Percentiles rank a stretch among this genome's conserved stretches.
Evolutionary conservation across 2,797 vertebrate species (phyloP).

Genomic region (Sebastes baramenuke): DNA sequence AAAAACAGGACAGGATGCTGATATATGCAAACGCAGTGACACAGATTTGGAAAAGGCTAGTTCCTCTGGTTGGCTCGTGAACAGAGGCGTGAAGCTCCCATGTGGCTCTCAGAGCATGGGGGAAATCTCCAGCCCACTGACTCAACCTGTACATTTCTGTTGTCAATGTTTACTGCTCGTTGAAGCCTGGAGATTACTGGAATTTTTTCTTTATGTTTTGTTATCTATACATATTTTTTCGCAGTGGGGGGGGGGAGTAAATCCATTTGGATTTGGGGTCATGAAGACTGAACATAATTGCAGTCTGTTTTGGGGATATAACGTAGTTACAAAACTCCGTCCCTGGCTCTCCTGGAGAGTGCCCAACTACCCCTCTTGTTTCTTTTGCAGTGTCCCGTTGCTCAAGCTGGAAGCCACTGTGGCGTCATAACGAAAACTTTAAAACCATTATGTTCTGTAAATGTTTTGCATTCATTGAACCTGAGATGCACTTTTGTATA

Average conservation of each 20-base stretch:
- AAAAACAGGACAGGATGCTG: conserved; percentile 77
- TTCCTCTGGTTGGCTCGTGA: conserved; percentile 86
- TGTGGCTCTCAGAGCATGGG: conserved; percentile 89
- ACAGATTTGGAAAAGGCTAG: conserved; percentile 78
- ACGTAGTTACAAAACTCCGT: conserved; percentile 59
- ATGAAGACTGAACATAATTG: conserved; percentile 75
- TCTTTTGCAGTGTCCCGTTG: conserved; percentile 71
- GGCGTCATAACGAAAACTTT: conserved; percentile 73
- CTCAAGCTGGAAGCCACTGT: conserved; percentile 78
- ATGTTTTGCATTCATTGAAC: conserved; percentile 86
- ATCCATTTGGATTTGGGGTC: conserved; percentile 90
- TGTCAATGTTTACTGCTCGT: conserved; percentile 99
- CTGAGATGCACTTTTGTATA: conserved; percentile 89
- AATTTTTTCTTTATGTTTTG: conserved; percentile 77
- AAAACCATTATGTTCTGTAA: conserved; percentile 80
- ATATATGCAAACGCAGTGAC: conserved; percentile 87
- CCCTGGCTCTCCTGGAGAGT: conserved; percentile 76
- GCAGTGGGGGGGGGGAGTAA: conserved; percentile 85
- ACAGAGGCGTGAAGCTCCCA: conserved; percentile 89
- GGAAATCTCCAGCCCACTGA: conserved; percentile 92
- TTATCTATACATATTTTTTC: conserved; percentile 71
- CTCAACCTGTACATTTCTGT: conserved; percentile 98
- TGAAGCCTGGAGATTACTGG: conserved; percentile 99
- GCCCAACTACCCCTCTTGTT: conserved; percentile 66
- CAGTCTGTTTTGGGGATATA: conserved; percentile 72